phyloP scores from a whole-genome alignment of 1,140 invertebrate species.

The Pseudobourletiella spinata region DNA sequence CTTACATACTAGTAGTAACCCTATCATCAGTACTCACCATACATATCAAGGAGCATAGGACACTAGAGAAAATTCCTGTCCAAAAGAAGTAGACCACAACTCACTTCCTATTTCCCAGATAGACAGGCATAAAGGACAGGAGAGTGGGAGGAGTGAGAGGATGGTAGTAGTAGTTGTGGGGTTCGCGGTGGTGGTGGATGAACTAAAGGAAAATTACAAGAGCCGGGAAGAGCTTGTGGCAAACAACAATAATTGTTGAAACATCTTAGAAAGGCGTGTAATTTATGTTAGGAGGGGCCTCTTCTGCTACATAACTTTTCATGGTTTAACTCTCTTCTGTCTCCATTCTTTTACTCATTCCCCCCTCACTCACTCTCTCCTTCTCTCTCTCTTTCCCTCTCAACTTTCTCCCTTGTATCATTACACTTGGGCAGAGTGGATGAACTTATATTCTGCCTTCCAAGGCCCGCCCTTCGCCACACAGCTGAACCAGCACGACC shows the following conservation, averaged over 20 bases:
- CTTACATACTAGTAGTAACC: too few species aligned
- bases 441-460: not conserved
- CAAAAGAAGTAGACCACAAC: too few species aligned
- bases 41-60: too few species aligned
- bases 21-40: too few species aligned
- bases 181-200: not conserved
- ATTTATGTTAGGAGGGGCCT: slow-evolving; percentile 13
- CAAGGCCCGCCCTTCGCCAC: too few species aligned
- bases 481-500: too few species aligned
- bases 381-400: not conserved
- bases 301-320: slow-evolving; percentile 12
- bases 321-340: not conserved
- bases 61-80: too few species aligned
- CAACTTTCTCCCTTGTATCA: not conserved
- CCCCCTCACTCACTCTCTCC: not conserved
- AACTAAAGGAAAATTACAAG: not conserved
- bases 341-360: not conserved
- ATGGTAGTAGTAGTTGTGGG: too few species aligned
- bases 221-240: slow-evolving; percentile 14
- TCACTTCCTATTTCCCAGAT: too few species aligned
- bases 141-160: not conserved
- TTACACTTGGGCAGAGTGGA: too few species aligned
- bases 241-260: slow-evolving; percentile 29
- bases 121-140: too few species aligned
- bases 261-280: slow-evolving; percentile 18